Base-by-base conservation (phyloP, 2,113 vertebrate species). In the Sylvicapra grimmia region DNA sequence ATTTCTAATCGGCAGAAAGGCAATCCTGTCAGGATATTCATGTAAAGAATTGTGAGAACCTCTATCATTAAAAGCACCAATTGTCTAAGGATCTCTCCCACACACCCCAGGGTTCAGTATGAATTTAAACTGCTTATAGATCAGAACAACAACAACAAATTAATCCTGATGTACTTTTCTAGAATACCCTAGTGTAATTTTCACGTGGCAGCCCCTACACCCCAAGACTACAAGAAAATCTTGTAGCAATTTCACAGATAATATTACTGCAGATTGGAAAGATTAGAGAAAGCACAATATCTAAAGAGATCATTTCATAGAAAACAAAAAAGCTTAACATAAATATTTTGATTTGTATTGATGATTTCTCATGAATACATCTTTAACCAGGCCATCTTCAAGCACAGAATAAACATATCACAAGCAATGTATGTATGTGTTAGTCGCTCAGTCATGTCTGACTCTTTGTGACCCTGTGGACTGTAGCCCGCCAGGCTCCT, bases 1-100 rank as follows among this genome's bases (percentile, higher is more conserved):
- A 80, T 98, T 96, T 98, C 98, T 96, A 98, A 97, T 83, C 29
- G 80, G 27, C 47, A 93, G 93, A 97, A 97, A 97, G 54, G 63
- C 90, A 97, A 95, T 94, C 87, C 63, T 68, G 77, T 40, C 92
- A 40, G 61, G 72, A 44, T 31, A 93, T 10, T 95, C 91, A 79
- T 0, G 0, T 8, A 65, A 56, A 93, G 86, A 96, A 65, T 4
- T n/a, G 5, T 63, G 63, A 95, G 84, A 97, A n/a, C 29, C 12
- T 82, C 36, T 96, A 31, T 89, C n/a, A 21, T 89, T 59, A 89
- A 95, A 97, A 95, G 90, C 75, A 86, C 53, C 92, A 84, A 93
- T 96, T 97, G 95, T 95, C 92, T 58, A 65, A 80, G 90, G 86
- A 23, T 94, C 88, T 93, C 65, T 63, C 86, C 61, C 65, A 58